Base-by-base conservation (phyloP, 2,797 vertebrate species). In the Podarcis siculus region DNA sequence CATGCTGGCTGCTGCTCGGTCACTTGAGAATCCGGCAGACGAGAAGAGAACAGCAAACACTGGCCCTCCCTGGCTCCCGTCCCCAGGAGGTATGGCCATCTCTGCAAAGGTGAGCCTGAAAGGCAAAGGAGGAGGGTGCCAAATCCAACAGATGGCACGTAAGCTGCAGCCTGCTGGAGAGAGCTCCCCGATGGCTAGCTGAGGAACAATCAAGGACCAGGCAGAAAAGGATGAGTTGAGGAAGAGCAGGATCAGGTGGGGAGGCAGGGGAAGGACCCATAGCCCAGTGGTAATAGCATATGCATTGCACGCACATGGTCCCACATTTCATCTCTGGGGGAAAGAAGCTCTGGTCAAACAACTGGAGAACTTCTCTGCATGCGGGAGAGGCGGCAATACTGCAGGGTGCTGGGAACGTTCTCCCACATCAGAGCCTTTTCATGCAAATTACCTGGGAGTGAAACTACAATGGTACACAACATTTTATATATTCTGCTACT, bases 181-280 rank as follows among this genome's bases (percentile, higher is more conserved):
- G 83, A 92, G 92, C 80, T 90, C 87, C 93, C 90, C 92, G 88
- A 87, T 91, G 93, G 89, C 89, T 94, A 92, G 93, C 93, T 92
- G 85, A 89, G 87, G 88, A 90, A 75, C 82, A 92, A 85, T 77
- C 42, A 85, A 88, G 83, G 89, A 86, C 87, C n/a, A 10, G 69
- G 72, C 49, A 37, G 79, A 81, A 83, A 82, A 77, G 45, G 79
- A 75, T 39, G 42, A 82, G 35, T 69, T 66, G 37, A n/a, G 73
- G 12, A 66, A 32, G 58, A 49, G 58, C 9, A 69, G 23, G 13
- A 0, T 10, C 55, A 35, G 78, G 42, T 49, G 39, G 13, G 15
- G 32, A 5, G 21, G 7, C 27, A 69, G 9, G 39, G 61, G 8
- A 45, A 35, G 8, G 17, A 0, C 27, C 13, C 17, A 42, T 4